Percentiles rank a stretch among this genome's conserved stretches.
Evolutionary conservation across 1,140 invertebrate species (phyloP).

Genomic region (Goniozus legneri): DNA sequence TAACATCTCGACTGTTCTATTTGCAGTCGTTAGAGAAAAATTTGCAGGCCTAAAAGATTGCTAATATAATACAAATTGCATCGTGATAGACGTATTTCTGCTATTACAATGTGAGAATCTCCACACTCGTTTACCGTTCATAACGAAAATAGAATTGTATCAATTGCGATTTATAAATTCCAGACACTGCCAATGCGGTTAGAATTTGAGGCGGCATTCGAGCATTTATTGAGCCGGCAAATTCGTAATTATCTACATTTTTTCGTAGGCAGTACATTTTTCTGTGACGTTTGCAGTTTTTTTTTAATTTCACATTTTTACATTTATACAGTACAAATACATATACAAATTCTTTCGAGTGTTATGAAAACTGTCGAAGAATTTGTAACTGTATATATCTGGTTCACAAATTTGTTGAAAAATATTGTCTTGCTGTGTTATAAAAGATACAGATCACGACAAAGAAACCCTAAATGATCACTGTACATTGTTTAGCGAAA

Average conservation of each 20-base stretch:
- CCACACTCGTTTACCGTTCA: too few relatives aligned
- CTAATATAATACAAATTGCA: too few relatives aligned
- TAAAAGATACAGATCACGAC: slow-evolving; percentile 14
- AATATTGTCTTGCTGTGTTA: slow-evolving; percentile 23
- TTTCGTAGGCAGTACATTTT: slow-evolving; percentile 29
- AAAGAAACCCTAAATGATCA: slow-evolving; percentile 25
- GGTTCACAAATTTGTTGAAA: slow-evolving; percentile 22
- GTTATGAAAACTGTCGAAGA: slow-evolving; percentile 5
- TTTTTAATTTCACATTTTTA: too few relatives aligned
- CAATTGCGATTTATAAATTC: not conserved
- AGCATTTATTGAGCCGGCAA: slow-evolving; percentile 41
- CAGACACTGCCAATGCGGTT: slow-evolving; percentile 26
- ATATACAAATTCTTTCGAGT: slow-evolving; percentile 10
- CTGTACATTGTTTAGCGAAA: slow-evolving; percentile 28
- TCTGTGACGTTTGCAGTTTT: slow-evolving; percentile 10
- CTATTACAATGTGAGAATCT: too few relatives aligned
- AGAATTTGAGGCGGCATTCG: slow-evolving; percentile 35
- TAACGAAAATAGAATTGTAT: not conserved
- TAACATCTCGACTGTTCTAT: slow-evolving; percentile 4
- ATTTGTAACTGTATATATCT: not conserved
- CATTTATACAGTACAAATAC: too few relatives aligned
- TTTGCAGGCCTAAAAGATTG: not conserved
- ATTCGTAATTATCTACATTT: slow-evolving; percentile 51
- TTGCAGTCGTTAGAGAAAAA: not conserved
- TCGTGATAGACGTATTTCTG: too few relatives aligned